Base-by-base conservation (phyloP, 2,797 vertebrate species). In the Sarcoramphus papa region DNA sequence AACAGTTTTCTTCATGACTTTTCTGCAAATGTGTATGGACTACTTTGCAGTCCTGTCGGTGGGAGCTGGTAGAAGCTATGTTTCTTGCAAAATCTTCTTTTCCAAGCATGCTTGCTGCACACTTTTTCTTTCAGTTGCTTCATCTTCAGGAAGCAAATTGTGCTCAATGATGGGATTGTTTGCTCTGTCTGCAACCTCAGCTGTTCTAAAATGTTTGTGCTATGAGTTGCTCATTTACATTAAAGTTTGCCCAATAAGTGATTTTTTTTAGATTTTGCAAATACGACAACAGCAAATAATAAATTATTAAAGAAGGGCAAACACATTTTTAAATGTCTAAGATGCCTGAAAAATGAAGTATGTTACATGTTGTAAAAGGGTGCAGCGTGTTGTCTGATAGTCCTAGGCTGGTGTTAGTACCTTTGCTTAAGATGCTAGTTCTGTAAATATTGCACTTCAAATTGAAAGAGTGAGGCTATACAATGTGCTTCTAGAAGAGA, bases 21-120 rank as follows among this genome's bases (percentile, higher is more conserved):
- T 18, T 40, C 45, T 90, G 56, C 24, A 57, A 35, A 24, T 23
- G 17, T 35, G 2, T n/a, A 4, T 6, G 47, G 31, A 12, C 14
- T 67, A 0, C 35, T 93, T 45, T 33, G 31, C 41, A 43, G 35
- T 4, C 22, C 16, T 54, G 0, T 30, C 2, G 2, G 16, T 65
- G 31, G 28, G 33, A 70, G 11, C 31, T 45, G 37, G 14, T 47
- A 72, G 47, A 67, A 70, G 30, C 9, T n/a, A 31, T 54, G 16
- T 40, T 67, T 67, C 30, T 72, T 45, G 41, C 20, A n/a, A 33
- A 50, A 43, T 10, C 4, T 19, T 35, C 4, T 72, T 50, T 76
- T 56, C n/a, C 19, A 31, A 33, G 37, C 6, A 4, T 83, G 37
- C 17, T 67, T 62, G 15, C 22, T 57, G 22, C 2, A 18, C 2